Percentiles rank a stretch among this genome's conserved stretches.
These are phyloP conservation scores for Formica aserva DNA, from an alignment of 2,888 invertebrate species.

Conservation along the genomic window DNA sequence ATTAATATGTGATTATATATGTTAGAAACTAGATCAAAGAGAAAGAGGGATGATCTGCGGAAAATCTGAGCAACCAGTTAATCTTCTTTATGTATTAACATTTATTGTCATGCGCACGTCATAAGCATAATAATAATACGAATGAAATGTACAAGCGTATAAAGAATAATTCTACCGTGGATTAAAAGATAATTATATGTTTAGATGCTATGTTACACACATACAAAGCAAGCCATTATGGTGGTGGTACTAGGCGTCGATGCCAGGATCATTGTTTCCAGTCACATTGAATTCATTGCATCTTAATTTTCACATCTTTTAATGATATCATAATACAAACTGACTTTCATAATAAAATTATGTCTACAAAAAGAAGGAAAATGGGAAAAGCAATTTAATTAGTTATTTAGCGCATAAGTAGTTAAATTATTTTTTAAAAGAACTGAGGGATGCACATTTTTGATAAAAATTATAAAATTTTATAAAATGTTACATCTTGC, in stretches of 20 bases:
- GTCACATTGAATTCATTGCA: background rate
- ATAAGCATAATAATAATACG: constrained; percentile 14
- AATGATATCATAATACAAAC: constrained; percentile 11
- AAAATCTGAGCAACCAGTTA: constrained; percentile 36
- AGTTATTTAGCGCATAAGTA: constrained; percentile 15
- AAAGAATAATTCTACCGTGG: constrained; percentile 13
- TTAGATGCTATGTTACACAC: background rate
- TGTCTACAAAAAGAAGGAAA: constrained; percentile 29
- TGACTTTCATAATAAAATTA: constrained; percentile 26
- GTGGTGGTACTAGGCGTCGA: background rate
- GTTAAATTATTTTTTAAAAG: constrained; percentile 45
- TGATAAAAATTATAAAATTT: constrained; percentile 33
- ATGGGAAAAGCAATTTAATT: constrained; percentile 39
- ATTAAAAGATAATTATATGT: constrained; percentile 33
- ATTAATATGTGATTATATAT: constrained; percentile 34
- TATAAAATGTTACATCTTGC: background rate
- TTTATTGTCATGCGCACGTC: constrained; percentile 14
- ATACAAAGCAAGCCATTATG: too few relatives aligned
- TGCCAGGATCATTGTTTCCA: constrained; percentile 31
- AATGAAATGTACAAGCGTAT: constrained; percentile 20
- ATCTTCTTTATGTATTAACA: constrained; percentile 32
- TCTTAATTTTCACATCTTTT: constrained; percentile 38
- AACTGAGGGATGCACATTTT: background rate
- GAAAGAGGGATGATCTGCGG: constrained; percentile 24
- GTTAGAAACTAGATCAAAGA: constrained; percentile 7